A percentile compares a stretch with the other conserved stretches of the same genome.
phyloP scores from a whole-genome alignment of 2,113 vertebrate genomes.

The Proteles cristata region DNA sequence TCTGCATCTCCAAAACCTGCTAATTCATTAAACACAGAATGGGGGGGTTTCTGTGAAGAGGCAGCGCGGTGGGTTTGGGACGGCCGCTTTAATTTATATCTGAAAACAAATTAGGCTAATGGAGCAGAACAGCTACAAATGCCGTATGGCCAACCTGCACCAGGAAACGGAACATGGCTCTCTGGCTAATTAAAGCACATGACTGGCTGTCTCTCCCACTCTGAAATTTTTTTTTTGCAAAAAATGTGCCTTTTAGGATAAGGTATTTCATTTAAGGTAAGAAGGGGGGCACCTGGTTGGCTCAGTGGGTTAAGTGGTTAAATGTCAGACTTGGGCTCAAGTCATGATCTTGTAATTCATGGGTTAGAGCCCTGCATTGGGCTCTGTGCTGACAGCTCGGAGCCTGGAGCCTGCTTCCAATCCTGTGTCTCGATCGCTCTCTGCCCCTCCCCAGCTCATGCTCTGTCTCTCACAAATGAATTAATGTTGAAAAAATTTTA shows the following conservation, averaged over 20 bases:
- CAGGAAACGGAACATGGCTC: neutral
- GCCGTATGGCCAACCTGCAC: neutral
- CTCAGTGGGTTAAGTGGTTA: no score
- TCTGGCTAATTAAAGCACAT: neutral
- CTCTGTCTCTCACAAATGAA: no score
- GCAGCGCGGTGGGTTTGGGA: neutral
- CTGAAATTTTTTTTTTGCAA: neutral
- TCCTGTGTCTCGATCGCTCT: no score
- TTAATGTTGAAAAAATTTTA: no score
- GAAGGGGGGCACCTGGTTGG: neutral
- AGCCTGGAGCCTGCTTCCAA: no score
- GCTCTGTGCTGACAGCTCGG: no score
- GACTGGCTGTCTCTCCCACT: accelerated
- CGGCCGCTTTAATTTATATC: slow-evolving; percentile 42
- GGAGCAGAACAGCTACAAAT: neutral
- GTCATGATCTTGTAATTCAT: no score
- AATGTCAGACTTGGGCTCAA: no score
- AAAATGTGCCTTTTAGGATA: neutral
- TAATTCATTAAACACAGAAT: slow-evolving; percentile 42
- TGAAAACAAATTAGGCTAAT: slow-evolving; percentile 61
- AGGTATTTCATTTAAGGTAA: neutral
- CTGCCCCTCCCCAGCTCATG: no score
- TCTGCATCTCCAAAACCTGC: neutral
- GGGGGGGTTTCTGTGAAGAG: neutral
- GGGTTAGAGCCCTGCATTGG: no score